A percentile compares a stretch with the other conserved stretches of the same genome.
phyloP scores from a whole-genome alignment of 2,113 vertebrate genomes.

The Bambusicola thoracicus region DNA sequence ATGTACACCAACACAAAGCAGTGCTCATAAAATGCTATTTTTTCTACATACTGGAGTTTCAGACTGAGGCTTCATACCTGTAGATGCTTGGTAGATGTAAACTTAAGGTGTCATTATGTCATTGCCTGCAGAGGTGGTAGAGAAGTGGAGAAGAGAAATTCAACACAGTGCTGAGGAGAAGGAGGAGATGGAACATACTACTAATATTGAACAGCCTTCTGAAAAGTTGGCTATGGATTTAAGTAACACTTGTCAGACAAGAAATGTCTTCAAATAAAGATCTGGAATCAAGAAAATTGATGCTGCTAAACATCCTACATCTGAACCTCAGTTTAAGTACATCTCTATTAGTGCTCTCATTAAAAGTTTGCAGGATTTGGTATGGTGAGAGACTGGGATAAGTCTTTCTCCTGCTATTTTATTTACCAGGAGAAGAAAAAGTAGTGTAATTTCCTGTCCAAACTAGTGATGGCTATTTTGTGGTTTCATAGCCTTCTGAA shows the following conservation, averaged over 20 bases:
- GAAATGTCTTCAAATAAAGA: neutral
- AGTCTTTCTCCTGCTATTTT: neutral
- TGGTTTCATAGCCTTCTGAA: neutral
- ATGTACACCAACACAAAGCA: fast-evolving
- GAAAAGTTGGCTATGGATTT: neutral
- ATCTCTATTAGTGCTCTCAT: neutral
- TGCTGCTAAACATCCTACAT: neutral
- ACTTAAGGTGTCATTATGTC: neutral
- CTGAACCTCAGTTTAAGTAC: neutral
- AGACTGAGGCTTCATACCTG: neutral
- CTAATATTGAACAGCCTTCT: neutral
- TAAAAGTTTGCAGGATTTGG: neutral
- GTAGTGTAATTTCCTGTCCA: neutral
- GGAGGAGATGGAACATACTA: neutral
- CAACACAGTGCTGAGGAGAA: neutral
- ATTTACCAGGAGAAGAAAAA: neutral
- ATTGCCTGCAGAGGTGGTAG: neutral
- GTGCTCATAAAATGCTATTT: fast-evolving
- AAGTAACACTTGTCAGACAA: neutral
- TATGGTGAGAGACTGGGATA: neutral
- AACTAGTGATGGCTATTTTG: neutral
- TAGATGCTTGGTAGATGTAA: neutral
- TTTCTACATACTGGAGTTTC: neutral
- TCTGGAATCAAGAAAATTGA: neutral
- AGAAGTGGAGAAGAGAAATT: neutral